Evolutionary conservation across 2,113 vertebrate species (phyloP).

Genomic region (Podiceps cristatus): DNA sequence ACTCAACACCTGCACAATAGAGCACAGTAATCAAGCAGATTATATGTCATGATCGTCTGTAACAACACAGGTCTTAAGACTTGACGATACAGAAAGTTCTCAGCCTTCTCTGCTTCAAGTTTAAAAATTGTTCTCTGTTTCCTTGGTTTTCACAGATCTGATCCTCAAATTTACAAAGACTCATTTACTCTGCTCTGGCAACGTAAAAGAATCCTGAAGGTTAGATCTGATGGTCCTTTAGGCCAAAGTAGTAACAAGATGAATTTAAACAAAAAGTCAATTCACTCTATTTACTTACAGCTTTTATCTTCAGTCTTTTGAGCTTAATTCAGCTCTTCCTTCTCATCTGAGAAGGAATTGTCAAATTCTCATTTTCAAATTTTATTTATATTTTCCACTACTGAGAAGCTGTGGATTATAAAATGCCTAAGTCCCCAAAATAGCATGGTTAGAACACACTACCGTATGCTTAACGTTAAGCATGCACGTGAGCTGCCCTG

Average conservation of each 20-base stretch:
- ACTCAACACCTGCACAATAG: neutral
- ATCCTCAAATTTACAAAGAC: neutral
- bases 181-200: neutral
- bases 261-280: neutral
- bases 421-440: neutral
- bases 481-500: neutral
- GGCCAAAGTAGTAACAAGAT: neutral
- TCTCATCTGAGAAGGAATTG: neutral
- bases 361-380: neutral
- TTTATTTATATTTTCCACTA: neutral
- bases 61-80: neutral
- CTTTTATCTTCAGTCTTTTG: neutral
- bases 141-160: neutral
- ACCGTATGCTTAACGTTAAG: neutral
- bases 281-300: neutral
- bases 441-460: neutral
- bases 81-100: neutral
- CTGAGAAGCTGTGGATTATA: neutral
- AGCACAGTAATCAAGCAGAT: neutral
- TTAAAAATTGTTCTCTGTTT: neutral
- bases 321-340: neutral
- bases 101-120: neutral
- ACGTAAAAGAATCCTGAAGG: neutral
- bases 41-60: neutral
- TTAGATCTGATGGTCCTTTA: neutral